Evolutionary conservation across 2,797 vertebrate genomes (phyloP).

Genomic region (Aplochiton taeniatus): DNA sequence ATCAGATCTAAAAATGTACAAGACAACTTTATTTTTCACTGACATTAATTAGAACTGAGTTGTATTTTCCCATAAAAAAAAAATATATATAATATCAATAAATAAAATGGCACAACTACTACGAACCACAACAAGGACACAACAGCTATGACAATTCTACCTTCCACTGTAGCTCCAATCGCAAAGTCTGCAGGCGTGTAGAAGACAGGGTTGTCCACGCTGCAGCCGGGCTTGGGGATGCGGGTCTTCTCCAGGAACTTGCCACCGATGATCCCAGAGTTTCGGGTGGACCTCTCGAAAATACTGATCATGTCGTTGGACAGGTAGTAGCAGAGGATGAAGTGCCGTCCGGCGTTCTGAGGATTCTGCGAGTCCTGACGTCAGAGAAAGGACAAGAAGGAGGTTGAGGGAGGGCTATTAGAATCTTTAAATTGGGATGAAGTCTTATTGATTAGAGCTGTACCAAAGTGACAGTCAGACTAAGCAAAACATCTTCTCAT

Average conservation of each 20-base stretch:
- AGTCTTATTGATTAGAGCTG: too few relatives aligned
- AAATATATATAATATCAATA: too few relatives aligned
- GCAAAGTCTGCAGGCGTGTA: conserved; percentile 86
- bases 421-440: too few relatives aligned
- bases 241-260: conserved; percentile 83
- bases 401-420: not conserved
- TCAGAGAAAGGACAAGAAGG: not conserved
- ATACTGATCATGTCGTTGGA: conserved; percentile 86
- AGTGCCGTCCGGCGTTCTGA: conserved; percentile 77
- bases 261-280: conserved; percentile 86
- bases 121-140: not conserved
- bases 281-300: conserved; percentile 82
- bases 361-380: conserved; percentile 83
- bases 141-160: conserved; percentile 59
- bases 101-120: not conserved
- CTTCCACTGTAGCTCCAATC: conserved; percentile 85
- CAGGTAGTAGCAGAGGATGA: conserved; percentile 86
- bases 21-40: too few relatives aligned
- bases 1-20: too few relatives aligned
- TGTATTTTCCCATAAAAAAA: too few relatives aligned
- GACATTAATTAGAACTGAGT: too few relatives aligned
- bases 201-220: conserved; percentile 75
- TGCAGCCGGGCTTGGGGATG: conserved; percentile 81
- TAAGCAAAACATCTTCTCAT: too few relatives aligned
- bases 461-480: too few relatives aligned